Evolutionary conservation across 1,140 invertebrate species (phyloP).

Genomic region (Eriocheir sinensis): DNA sequence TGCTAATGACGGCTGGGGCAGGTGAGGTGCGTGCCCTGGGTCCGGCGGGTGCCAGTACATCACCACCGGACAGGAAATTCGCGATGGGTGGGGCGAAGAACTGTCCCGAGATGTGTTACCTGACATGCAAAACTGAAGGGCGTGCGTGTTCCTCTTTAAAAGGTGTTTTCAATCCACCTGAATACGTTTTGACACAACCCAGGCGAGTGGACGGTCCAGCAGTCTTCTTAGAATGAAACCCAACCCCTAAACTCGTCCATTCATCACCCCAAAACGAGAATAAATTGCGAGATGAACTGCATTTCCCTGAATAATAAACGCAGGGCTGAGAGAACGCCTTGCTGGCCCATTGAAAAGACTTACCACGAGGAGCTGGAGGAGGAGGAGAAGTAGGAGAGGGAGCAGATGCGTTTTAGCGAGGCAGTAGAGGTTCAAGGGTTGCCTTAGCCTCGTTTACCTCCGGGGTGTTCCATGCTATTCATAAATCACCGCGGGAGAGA

Average conservation of each 20-base stretch:
- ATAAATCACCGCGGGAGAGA: not conserved
- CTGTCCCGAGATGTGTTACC: not conserved
- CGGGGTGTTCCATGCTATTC: not conserved
- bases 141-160: constrained; percentile 48
- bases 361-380: too few species aligned
- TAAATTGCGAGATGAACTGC: not conserved
- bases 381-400: not conserved
- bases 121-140: not conserved
- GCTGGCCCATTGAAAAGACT: not conserved
- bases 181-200: not conserved
- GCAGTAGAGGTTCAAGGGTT: not conserved
- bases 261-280: too few species aligned
- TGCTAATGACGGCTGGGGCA: not conserved
- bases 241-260: too few species aligned
- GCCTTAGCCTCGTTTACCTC: not conserved
- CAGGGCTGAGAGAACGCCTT: not conserved
- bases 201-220: not conserved
- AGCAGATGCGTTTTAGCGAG: not conserved
- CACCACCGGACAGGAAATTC: too few species aligned
- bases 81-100: too few species aligned
- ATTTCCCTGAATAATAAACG: not conserved
- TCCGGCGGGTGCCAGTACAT: not conserved
- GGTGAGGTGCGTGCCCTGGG: not conserved
- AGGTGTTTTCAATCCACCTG: constrained; percentile 10
- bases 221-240: too few species aligned